Base-by-base conservation (phyloP, 53 echinoderm and acorn worm species). In the Arbacia lixula region DNA sequence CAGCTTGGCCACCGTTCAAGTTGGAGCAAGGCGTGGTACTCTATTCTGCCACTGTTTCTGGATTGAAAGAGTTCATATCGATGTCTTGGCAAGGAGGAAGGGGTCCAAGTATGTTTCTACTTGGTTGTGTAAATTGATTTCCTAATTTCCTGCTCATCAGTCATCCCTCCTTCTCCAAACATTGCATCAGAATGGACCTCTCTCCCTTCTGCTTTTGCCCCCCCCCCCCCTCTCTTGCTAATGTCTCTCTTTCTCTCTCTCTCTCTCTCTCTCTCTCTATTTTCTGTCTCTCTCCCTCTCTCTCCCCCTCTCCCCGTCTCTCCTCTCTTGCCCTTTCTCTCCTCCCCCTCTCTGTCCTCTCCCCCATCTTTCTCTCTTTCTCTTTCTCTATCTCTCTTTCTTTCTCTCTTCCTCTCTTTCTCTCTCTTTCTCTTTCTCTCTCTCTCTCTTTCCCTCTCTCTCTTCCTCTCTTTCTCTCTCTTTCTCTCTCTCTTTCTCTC, bases 61-160 rank as follows among this genome's bases (percentile, higher is more conserved):
- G n/a, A n/a, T n/a, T n/a, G n/a, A n/a, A n/a, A n/a, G n/a, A n/a
- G n/a, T n/a, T n/a, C n/a, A n/a, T n/a, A n/a, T n/a, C n/a, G n/a
- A n/a, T n/a, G n/a, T n/a, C n/a, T n/a, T n/a, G n/a, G n/a, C n/a
- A n/a, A n/a, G n/a, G n/a, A n/a, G n/a, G n/a, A n/a, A n/a, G n/a
- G n/a, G n/a, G 66, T 38, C 66, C 66, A 37, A 40, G 72, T 71
- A 52, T 34, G 31, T 54, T 75, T 36, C 75, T 75, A 19, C 33
- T 52, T 75, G 33, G 53, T 53, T 53, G 53, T 53, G 75, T 54
- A 75, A 75, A 75, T 75, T 75, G 75, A 75, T 75, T 75, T 75
- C 54, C 53, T 53, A 75, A 53, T 75, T 75, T 53, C 57, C 57
- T 21, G 46, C 71, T 49, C 46, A 46, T 46, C 71, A 27, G 43